A percentile compares a stretch with the other conserved stretches of the same genome.
These are phyloP conservation scores for Conger conger DNA, from an alignment of 2,113 vertebrate genomes.

Conservation along the genomic window DNA sequence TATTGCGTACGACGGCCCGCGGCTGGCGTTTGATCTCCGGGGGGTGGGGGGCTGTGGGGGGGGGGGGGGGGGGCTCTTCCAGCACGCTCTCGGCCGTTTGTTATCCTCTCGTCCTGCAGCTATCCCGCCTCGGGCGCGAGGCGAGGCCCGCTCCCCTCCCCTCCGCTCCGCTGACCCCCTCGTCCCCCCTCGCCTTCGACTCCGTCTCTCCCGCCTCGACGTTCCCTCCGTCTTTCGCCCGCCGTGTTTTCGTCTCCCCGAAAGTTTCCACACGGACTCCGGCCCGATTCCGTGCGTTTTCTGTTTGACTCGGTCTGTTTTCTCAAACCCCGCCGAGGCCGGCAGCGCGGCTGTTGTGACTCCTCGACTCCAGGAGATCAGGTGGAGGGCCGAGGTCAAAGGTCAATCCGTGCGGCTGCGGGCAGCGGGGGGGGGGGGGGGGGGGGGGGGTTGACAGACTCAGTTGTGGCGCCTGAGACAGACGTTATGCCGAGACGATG, in stretches of 20 bases:
- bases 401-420: neutral
- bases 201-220: too few relatives aligned
- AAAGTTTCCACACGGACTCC: neutral
- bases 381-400: slow-evolving; percentile 1
- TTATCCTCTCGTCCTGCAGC: neutral
- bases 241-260: neutral
- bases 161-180: neutral
- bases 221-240: neutral
- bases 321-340: too few relatives aligned
- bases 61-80: neutral
- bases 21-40: neutral
- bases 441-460: neutral
- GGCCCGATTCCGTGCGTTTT: too few relatives aligned
- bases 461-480: slow-evolving; percentile 1
- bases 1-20: neutral
- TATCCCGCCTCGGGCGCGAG: neutral
- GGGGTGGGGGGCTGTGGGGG: neutral
- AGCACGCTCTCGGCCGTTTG: neutral
- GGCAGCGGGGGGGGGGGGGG: neutral
- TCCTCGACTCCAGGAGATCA: neutral
- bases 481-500: neutral
- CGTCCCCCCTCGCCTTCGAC: neutral
- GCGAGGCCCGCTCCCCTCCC: neutral
- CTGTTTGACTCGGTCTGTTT: neutral
- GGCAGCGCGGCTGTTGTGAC: neutral